Conservation (phyloP, 2,797 vertebrate genomes). For the Amphiprion clarkii region DNA sequence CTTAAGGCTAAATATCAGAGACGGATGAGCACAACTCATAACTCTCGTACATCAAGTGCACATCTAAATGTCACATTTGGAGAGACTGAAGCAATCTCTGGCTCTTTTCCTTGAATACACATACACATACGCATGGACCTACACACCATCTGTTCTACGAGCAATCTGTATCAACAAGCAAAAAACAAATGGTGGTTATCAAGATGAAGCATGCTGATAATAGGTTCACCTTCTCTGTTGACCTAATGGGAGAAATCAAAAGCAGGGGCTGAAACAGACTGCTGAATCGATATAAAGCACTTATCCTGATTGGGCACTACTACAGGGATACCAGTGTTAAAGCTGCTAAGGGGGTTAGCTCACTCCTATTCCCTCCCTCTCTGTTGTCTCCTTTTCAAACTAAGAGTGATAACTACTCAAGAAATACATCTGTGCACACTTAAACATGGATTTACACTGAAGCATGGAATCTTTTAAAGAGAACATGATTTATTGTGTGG, state of each 20-base stretch:
- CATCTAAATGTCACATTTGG: conserved; percentile 71
- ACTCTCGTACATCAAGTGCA: conserved; percentile 66
- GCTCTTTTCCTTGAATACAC: not conserved
- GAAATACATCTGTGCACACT: conserved; percentile 39
- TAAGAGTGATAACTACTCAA: conserved; percentile 32
- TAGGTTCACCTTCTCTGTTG: conserved; percentile 74
- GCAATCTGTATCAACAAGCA: conserved; percentile 58
- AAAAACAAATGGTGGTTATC: conserved; percentile 73
- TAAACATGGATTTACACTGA: conserved; percentile 19
- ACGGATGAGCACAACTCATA: conserved; percentile 67
- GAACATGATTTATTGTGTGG: conserved; percentile 10
- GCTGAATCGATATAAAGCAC: conserved; percentile 81
- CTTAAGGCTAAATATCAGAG: conserved; percentile 79
- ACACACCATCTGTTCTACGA: conserved; percentile 7
- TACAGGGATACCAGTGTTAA: conserved; percentile 68
- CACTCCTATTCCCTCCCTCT: conserved; percentile 48
- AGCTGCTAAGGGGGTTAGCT: conserved; percentile 61
- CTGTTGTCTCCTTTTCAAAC: conserved; percentile 52
- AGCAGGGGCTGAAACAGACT: conserved; percentile 67
- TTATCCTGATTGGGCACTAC: conserved; percentile 83
- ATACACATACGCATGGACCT: not conserved
- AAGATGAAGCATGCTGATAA: conserved; percentile 76
- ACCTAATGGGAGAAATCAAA: conserved; percentile 81
- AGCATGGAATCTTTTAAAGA: conserved; percentile 2
- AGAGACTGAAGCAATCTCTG: conserved; percentile 29